phyloP scores from a whole-genome alignment of 2,113 vertebrate genomes.

The Tor tambroides region DNA sequence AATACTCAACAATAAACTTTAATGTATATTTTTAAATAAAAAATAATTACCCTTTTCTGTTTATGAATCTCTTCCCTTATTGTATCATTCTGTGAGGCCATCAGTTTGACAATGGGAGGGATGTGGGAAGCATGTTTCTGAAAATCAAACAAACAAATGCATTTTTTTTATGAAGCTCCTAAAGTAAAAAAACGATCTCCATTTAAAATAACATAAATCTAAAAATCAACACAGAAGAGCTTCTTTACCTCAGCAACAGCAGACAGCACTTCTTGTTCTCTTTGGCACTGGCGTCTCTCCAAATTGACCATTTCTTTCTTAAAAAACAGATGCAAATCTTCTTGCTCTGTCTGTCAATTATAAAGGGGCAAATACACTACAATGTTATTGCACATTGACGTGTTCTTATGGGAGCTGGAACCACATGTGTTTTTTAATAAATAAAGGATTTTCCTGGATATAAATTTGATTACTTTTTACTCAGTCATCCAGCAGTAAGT shows the following conservation, averaged over 20 bases:
- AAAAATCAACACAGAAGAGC: not conserved
- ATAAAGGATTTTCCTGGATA: not conserved
- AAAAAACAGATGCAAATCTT: conserved; percentile 43
- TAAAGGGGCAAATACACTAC: not conserved
- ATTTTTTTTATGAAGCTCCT: too few relatives aligned
- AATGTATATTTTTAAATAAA: not conserved
- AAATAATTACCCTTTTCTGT: conserved; percentile 48
- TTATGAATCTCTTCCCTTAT: conserved; percentile 51
- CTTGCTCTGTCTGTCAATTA: conserved; percentile 48
- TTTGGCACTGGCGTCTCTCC: conserved; percentile 20
- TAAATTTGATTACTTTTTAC: not conserved
- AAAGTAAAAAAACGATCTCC: not conserved
- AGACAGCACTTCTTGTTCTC: conserved; percentile 43
- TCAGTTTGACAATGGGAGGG: conserved; percentile 37
- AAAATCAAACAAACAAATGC: conserved; percentile 32
- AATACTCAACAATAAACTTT: not conserved
- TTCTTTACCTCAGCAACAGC: conserved; percentile 39
- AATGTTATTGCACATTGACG: not conserved
- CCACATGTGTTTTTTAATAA: not conserved
- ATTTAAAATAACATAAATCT: not conserved
- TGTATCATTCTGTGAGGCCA: conserved; percentile 39
- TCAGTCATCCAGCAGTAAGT: not conserved
- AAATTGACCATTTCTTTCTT: conserved; percentile 44
- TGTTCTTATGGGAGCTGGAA: not conserved
- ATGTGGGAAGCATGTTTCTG: conserved; percentile 47